phyloP scores from a whole-genome alignment of 2,113 vertebrate genomes.

The Cyanoramphus novaezelandiae region DNA sequence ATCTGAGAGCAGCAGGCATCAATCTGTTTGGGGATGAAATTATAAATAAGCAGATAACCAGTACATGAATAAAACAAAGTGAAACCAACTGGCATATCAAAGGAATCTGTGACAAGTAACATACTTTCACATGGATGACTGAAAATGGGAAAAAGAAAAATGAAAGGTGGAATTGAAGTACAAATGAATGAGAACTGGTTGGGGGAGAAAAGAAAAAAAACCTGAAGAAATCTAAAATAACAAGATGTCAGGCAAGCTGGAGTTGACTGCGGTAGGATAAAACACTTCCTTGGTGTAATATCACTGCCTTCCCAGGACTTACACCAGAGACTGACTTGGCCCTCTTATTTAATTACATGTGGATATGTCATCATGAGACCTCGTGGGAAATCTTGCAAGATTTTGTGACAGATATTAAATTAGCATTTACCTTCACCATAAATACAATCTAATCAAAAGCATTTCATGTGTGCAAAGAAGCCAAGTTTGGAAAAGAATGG shows the following conservation, averaged over 20 bases:
- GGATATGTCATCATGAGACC: slow-evolving; percentile 22
- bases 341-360: slow-evolving; percentile 42
- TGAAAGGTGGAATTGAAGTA: background rate
- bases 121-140: background rate
- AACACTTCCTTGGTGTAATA: background rate
- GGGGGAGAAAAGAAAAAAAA: background rate
- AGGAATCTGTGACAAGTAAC: slow-evolving; percentile 1
- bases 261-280: background rate
- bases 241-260: background rate
- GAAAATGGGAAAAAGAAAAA: background rate
- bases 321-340: background rate
- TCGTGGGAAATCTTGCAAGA: slow-evolving; percentile 41
- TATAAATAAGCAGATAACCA: slow-evolving; percentile 15
- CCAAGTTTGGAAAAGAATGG: background rate
- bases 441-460: slow-evolving; percentile 30
- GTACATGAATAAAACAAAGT: slow-evolving; percentile 26
- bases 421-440: background rate
- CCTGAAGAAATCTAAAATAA: background rate
- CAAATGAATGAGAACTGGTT: background rate
- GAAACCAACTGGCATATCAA: background rate
- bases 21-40: background rate
- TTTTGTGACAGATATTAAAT: slow-evolving; percentile 51
- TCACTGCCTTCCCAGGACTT: background rate
- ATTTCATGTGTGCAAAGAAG: slow-evolving; percentile 11
- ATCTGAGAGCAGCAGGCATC: background rate